Base-by-base conservation (phyloP, 2,113 vertebrate genomes). In the Pteropus alecto region DNA sequence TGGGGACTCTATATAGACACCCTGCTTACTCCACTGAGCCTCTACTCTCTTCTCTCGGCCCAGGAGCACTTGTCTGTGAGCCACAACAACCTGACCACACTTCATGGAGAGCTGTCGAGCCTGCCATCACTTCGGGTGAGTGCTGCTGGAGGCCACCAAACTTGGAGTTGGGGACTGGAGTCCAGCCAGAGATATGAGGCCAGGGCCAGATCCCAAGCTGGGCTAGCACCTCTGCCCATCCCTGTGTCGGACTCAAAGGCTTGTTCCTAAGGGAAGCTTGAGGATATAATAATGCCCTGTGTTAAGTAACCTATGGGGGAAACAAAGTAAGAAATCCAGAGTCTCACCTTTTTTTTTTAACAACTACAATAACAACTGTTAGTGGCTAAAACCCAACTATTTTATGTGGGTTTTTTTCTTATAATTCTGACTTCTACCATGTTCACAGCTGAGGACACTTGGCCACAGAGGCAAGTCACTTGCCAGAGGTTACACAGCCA, bases 11-110 rank as follows among this genome's bases (percentile, higher is more conserved):
- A 16, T 7, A 35, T 7, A 35, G 22, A 33, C 0, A 3, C 18
- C 41, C 12, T 38, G 10, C 43, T 15, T 19, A 8, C 60, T 11
- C 65, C 3, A 48, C 30, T 84, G 54, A 94, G 30, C 33, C 73
- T 87, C 10, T 92, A 63, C 0, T 88, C 35, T 93, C 82, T 46
- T 58, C 35, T 94, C 82, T 82, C 33, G 26, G 6, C 24, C 21
- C 96, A 99, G 99, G 99, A 99, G 41, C 99, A 99, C 96, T 98
- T 99, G 92, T 99, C 99, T 0, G 99, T 99, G 97, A 99, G 99
- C 76, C 99, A 99, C 99, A 99, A 99, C 99, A 99, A 98, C 98
- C 98, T 99, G 94, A 99, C 99, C 71, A 99, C 99, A 0, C 99
- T 99, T 85, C 99, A 99, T 0, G 99, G 99, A 11, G 99, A 99